A percentile compares a stretch with the other conserved stretches of the same genome.
Conservation (phyloP, 2,113 vertebrate species). For the Malaclemys terrapin region DNA sequence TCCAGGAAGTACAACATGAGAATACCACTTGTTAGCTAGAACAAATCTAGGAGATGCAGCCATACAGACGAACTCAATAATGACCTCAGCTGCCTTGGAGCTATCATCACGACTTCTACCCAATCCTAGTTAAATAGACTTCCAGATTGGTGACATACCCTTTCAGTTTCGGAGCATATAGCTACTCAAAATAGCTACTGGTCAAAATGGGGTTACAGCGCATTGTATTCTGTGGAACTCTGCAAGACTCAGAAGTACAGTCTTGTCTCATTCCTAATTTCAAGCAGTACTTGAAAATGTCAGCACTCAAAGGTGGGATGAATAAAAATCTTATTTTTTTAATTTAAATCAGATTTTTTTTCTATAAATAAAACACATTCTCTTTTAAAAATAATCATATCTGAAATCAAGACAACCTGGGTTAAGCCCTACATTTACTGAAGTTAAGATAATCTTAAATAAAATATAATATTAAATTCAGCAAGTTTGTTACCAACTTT, state of each 20-base stretch:
- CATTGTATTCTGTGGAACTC: background rate
- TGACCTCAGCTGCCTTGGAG: background rate
- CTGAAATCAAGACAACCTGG: background rate
- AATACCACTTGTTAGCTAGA: background rate
- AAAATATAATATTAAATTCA: background rate
- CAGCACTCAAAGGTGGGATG: background rate
- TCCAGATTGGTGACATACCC: background rate
- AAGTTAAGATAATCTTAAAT: background rate
- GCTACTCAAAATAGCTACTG: background rate
- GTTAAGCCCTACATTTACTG: background rate
- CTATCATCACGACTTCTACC: background rate
- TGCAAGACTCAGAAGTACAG: background rate
- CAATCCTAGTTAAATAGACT: background rate
- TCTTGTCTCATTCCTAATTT: background rate
- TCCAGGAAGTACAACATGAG: background rate
- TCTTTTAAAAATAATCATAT: background rate
- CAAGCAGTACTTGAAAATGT: background rate
- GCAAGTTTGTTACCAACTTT: background rate
- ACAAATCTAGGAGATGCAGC: background rate
- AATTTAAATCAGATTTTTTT: background rate
- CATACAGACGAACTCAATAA: background rate
- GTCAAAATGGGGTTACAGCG: background rate
- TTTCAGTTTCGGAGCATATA: background rate
- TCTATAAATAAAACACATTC: background rate
- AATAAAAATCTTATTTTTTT: background rate